A percentile compares a stretch with the other conserved stretches of the same genome.
Conservation (phyloP, 2,113 vertebrate species). For the Heteronetta atricapilla region DNA sequence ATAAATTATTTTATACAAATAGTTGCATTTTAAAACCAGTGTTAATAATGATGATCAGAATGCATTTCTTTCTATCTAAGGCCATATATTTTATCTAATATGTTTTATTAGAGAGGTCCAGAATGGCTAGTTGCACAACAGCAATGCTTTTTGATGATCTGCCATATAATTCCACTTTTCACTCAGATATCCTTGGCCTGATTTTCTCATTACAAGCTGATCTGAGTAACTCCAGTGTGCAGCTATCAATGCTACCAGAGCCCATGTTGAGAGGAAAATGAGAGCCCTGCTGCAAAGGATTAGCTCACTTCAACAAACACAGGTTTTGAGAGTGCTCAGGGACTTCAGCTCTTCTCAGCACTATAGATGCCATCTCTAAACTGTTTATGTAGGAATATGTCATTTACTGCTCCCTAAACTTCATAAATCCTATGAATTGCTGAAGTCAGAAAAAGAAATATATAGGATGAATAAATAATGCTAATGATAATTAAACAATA, state of each 20-base stretch:
- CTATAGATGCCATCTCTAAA: not conserved
- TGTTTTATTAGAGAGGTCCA: not conserved
- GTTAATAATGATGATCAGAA: not conserved
- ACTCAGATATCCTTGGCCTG: not conserved
- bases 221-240: not conserved
- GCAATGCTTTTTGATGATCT: not conserved
- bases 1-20: not conserved
- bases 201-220: conserved; percentile 14
- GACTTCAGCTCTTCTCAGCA: not conserved
- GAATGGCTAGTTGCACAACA: not conserved
- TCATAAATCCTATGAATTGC: not conserved
- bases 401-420: not conserved
- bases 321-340: not conserved
- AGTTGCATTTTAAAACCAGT: not conserved
- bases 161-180: not conserved
- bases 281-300: conserved; percentile 24
- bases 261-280: conserved; percentile 19
- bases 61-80: not conserved
- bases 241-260: not conserved
- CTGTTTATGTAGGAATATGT: not conserved
- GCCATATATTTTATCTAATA: not conserved
- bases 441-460: not conserved
- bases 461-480: conserved; percentile 15
- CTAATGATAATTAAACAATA: not conserved
- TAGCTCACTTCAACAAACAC: conserved; percentile 19